Evolutionary conservation across 1,140 invertebrate species (phyloP), one percentile per base, ranked within the genome.

Genomic region (Babylonia areolata): DNA sequence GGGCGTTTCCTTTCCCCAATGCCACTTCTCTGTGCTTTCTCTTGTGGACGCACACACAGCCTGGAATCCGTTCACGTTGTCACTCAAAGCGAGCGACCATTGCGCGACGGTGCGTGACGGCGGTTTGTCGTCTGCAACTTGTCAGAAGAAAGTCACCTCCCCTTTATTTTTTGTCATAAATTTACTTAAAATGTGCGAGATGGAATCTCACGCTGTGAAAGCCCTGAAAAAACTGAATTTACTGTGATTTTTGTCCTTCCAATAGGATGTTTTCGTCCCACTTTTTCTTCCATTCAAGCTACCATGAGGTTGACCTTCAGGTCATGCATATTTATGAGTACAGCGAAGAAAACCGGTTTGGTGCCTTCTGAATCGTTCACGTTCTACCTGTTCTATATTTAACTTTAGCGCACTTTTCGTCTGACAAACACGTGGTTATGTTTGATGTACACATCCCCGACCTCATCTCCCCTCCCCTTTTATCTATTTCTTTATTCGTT

Each of bases 291-390:
- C 35, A 15, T 51, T 3, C 9, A 3, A 9, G 23, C 17, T 40
- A 9, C 28, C 28, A n/a, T 20, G 37, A 20, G 42, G 15, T 20
- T 31, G 31, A 31, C 51, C 46, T 28, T 58, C 58, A n/a, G 58
- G 0, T 80, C 31, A 54, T 80, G 42, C 78, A 80, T 80, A 80
- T 80, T 80, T 42, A 80, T 80, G 23, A 54, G 39, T 12, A n/a
- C 39, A 23, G 39, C 20, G 1, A 64, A 64, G 23, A 54, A 80
- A 80, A 80, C 78, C 78, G 78, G 78, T 80, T 80, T 80, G 78
- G 78, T 80, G 42, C 33, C 78, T 80, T 80, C 78, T 80, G 78
- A n/a, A n/a, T n/a, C n/a, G n/a, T n/a, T n/a, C n/a, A n/a, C n/a
- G n/a, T n/a, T n/a, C n/a, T n/a, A n/a, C n/a, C 35, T 40, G 28